Evolutionary conservation across 2,113 vertebrate species (phyloP).

Genomic region (Forbesichthys papilliferus): DNA sequence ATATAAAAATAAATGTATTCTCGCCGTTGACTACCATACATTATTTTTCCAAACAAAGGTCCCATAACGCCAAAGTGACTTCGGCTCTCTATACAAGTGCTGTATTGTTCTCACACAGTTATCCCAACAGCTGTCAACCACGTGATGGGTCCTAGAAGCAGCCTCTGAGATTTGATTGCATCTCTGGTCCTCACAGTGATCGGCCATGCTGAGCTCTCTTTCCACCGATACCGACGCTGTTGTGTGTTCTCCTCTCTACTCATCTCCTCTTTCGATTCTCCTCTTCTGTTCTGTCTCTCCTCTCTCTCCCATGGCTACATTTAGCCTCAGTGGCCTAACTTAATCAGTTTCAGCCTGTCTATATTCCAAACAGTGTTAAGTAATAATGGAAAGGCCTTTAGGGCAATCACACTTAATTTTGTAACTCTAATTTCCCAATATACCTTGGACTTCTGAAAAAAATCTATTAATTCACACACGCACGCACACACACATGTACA

Average conservation of each 20-base stretch:
- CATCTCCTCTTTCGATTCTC: neutral
- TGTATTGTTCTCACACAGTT: neutral
- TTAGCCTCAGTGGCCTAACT: conserved; percentile 6
- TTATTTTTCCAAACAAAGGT: too few species aligned
- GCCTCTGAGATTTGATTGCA: too few species aligned
- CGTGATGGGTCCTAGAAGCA: too few species aligned
- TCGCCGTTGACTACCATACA: too few species aligned
- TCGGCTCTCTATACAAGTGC: neutral
- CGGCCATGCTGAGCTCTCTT: too few species aligned
- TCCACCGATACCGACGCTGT: neutral
- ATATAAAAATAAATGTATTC: too few species aligned
- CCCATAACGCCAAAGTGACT: too few species aligned
- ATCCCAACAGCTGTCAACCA: neutral
- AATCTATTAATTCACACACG: conserved; percentile 37
- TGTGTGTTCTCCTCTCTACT: neutral
- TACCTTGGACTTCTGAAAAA: conserved; percentile 14
- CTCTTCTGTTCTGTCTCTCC: conserved; percentile 8
- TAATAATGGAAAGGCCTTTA: conserved; percentile 55
- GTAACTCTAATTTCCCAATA: conserved; percentile 57
- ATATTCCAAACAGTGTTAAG: conserved; percentile 38
- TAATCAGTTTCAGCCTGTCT: conserved; percentile 5
- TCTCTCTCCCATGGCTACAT: conserved; percentile 2
- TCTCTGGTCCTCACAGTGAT: too few species aligned
- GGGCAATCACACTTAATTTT: conserved; percentile 53
- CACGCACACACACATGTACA: conserved; percentile 8